Conservation (phyloP, 2,888 invertebrate species). For the Boloria selene region DNA sequence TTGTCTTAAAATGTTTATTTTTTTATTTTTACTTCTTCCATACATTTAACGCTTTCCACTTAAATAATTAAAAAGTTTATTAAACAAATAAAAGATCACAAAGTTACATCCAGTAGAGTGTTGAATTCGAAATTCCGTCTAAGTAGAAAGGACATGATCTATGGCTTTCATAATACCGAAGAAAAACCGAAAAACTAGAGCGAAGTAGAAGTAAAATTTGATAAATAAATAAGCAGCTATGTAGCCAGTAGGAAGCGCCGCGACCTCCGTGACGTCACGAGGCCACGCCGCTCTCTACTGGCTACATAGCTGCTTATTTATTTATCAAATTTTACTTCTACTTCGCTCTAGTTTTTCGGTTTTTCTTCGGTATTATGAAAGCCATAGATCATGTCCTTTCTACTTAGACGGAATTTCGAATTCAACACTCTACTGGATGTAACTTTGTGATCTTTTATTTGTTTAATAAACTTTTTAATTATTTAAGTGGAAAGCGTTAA, state of each 20-base stretch:
- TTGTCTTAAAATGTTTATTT: too few relatives aligned
- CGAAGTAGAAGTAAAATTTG: slow-evolving; percentile 33
- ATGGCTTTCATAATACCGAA: slow-evolving; percentile 25
- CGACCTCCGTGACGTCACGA: slow-evolving; percentile 68
- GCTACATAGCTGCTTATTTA: slow-evolving; percentile 36
- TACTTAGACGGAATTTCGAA: slow-evolving; percentile 7
- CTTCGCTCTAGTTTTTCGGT: slow-evolving; percentile 39
- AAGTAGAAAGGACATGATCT: slow-evolving; percentile 13
- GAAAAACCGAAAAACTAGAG: slow-evolving; percentile 39
- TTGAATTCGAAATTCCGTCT: slow-evolving; percentile 7
- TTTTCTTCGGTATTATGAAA: slow-evolving; percentile 29
- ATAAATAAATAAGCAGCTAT: slow-evolving; percentile 34
- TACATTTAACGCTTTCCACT: not conserved
- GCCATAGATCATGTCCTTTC: slow-evolving; percentile 18
- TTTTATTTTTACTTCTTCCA: slow-evolving; percentile 33
- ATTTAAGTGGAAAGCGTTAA: not conserved
- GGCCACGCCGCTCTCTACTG: slow-evolving; percentile 67
- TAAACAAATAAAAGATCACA: not conserved
- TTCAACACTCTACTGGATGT: not conserved
- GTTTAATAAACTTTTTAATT: not conserved
- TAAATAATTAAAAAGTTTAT: not conserved
- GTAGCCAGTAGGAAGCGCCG: slow-evolving; percentile 57
- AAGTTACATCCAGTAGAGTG: not conserved
- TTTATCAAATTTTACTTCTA: slow-evolving; percentile 31
- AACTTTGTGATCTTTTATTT: not conserved